A percentile compares a stretch with the other conserved stretches of the same genome.
phyloP scores from a whole-genome alignment of 2,888 invertebrate genomes.

The Andrena hattorfiana region DNA sequence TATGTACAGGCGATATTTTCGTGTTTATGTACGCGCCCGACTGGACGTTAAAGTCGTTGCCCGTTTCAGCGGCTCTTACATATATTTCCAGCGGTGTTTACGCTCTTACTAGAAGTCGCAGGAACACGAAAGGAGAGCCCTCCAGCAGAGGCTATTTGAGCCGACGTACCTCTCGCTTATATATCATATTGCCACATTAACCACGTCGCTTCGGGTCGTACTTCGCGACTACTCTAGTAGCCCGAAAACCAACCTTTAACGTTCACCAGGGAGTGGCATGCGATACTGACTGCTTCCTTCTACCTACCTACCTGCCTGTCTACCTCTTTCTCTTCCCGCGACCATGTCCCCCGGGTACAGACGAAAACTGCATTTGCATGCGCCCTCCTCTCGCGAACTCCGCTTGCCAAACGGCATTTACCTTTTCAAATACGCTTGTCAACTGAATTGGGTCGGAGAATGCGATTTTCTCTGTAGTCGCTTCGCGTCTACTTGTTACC shows the following conservation, averaged over 20 bases:
- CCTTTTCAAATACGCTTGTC: slow-evolving; percentile 1
- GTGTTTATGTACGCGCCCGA: slow-evolving; percentile 73
- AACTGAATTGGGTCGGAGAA: not conserved
- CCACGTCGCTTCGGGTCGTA: slow-evolving; percentile 74
- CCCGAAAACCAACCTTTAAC: slow-evolving; percentile 64
- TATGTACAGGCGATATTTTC: slow-evolving; percentile 73
- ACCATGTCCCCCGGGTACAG: slow-evolving; percentile 28
- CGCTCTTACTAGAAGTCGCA: slow-evolving; percentile 39
- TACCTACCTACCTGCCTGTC: not conserved
- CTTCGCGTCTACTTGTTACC: not conserved
- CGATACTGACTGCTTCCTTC: slow-evolving; percentile 45
- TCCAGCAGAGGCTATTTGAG: slow-evolving; percentile 68
- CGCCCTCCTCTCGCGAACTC: not conserved
- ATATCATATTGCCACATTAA: slow-evolving; percentile 81
- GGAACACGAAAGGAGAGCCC: slow-evolving; percentile 49
- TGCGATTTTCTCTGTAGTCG: not conserved
- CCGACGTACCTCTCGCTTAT: slow-evolving; percentile 68
- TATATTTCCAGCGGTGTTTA: slow-evolving; percentile 59
- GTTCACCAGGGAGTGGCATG: slow-evolving; percentile 49
- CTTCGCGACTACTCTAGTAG: slow-evolving; percentile 68
- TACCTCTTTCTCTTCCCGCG: slow-evolving; percentile 19
- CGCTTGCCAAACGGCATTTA: not conserved
- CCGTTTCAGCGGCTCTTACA: slow-evolving; percentile 65
- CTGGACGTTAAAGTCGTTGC: slow-evolving; percentile 72
- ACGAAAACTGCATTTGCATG: slow-evolving; percentile 56